Evolutionary conservation across 2,797 vertebrate genomes (phyloP).

Genomic region (Coranthus polyacanthus): DNA sequence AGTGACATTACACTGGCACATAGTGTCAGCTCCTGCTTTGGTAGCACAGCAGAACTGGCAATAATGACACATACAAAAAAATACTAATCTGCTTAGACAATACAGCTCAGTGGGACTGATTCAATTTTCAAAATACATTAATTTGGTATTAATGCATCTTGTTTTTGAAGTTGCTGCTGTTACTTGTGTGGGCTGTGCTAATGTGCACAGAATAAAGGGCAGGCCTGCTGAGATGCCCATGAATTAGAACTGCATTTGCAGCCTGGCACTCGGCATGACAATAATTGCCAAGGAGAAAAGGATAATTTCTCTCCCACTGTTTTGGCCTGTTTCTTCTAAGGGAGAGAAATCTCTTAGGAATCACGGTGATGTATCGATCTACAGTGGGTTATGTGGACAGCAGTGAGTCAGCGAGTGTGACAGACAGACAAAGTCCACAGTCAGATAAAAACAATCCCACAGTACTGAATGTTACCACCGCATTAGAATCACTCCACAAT

Average conservation of each 20-base stretch:
- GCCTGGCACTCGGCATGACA: conserved; percentile 44
- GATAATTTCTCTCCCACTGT: conserved; percentile 35
- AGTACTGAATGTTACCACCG: not conserved
- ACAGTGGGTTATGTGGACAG: conserved; percentile 13
- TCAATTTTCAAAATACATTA: conserved; percentile 58
- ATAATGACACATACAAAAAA: conserved; percentile 36
- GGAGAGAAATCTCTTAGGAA: conserved; percentile 27
- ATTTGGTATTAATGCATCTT: conserved; percentile 59
- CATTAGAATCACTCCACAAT: not conserved
- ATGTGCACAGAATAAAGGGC: conserved; percentile 57
- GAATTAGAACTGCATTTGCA: conserved; percentile 49
- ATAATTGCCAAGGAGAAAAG: conserved; percentile 63
- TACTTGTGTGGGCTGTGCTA: conserved; percentile 57
- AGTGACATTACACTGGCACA: conserved; percentile 43
- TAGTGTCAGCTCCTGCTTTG: conserved; percentile 9
- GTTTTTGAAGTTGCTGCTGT: conserved; percentile 59
- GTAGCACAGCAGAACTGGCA: too few relatives aligned
- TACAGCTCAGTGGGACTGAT: conserved; percentile 47
- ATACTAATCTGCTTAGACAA: conserved; percentile 49
- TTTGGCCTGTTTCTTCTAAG: conserved; percentile 24
- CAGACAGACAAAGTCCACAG: conserved; percentile 12
- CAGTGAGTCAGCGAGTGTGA: conserved; percentile 30
- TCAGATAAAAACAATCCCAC: conserved; percentile 15
- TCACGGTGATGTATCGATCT: conserved; percentile 18
- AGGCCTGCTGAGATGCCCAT: conserved; percentile 54